Base-by-base conservation (phyloP, 1,140 invertebrate species). In the Asbolus verrucosus region DNA sequence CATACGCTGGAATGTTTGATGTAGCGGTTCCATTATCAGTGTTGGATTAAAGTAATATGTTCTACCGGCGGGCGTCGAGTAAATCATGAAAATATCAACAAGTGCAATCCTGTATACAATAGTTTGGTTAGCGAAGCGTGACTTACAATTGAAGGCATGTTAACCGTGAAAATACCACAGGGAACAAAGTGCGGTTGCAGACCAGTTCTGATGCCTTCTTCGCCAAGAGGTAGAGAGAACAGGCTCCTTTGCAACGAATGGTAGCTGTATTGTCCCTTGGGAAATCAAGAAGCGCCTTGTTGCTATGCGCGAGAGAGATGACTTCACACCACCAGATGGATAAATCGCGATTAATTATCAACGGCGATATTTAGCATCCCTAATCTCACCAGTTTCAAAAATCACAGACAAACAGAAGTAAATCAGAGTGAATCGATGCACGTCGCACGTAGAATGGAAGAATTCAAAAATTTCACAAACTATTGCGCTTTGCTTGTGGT, bases 331-430 rank as follows among this genome's bases (percentile, higher is more conserved):
- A 65, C 18, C 13, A 65, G 39, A 65, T 65, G 38, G 36, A 65
- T 65, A 65, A 65, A 65, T 65, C 62, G 24, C 62, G 39, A 65
- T 65, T 65, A 65, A 65, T 65, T 65, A 65, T 65, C 61, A 38
- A 63, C 33, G 31, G 16, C 39, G 33, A 63, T 63, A 63, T 41
- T 63, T 63, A 39, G 61, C 31, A 19, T 54, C 31, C 16, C 27
- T 62, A 62, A 62, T 62, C 60, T 19, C 13, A 36, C 18, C 3
- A 5, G 19, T 19, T 54, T 30, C n/a, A 54, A 54, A n/a, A 54
- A n/a, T n/a, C n/a, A n/a, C n/a, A n/a, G n/a, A 46, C 9, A 46
- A 46, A 46, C 19, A 19, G 43, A 18, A 2, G 1, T 19, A 19
- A n/a, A 21, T 50, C 43, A 50, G 18, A 9, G 16, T 27, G 11